Conservation (phyloP, 2,888 invertebrate species). For the Sinopyrophorus schimmeli region DNA sequence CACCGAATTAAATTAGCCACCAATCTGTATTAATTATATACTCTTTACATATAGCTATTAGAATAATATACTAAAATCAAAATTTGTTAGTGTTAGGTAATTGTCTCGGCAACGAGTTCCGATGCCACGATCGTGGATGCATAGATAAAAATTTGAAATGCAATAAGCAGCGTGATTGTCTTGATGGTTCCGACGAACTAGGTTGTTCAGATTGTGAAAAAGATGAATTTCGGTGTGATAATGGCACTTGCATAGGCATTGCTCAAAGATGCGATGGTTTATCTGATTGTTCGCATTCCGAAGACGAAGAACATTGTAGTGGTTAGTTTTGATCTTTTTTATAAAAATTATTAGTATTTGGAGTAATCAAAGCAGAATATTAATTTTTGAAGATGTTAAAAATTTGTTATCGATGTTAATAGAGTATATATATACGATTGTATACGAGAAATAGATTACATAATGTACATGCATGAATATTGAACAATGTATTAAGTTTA, state of each 20-base stretch:
- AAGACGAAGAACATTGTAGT: constrained; percentile 63
- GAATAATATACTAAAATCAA: constrained; percentile 31
- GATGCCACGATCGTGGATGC: constrained; percentile 60
- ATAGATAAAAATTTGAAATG: constrained; percentile 56
- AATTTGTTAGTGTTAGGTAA: constrained; percentile 29
- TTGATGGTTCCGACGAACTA: constrained; percentile 76
- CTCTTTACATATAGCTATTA: constrained; percentile 18
- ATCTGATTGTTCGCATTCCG: constrained; percentile 60
- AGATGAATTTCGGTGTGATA: constrained; percentile 62
- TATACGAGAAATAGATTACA: not conserved
- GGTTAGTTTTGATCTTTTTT: constrained; percentile 49
- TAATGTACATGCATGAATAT: too few species aligned
- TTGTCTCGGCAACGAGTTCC: constrained; percentile 59
- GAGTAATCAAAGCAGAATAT: not conserved
- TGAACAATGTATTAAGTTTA: too few species aligned
- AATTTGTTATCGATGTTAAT: not conserved
- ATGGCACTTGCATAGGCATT: constrained; percentile 59
- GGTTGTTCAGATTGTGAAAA: constrained; percentile 65
- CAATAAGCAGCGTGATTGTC: constrained; percentile 73
- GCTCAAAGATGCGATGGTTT: constrained; percentile 58
- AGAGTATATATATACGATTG: not conserved
- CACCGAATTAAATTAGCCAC: too few species aligned
- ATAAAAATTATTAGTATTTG: constrained; percentile 1
- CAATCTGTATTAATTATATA: not conserved
- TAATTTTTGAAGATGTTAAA: not conserved